Evolutionary conservation across 2,113 vertebrate species (phyloP), one percentile per base, ranked within the genome.

Genomic region (Mirounga angustirostris): DNA sequence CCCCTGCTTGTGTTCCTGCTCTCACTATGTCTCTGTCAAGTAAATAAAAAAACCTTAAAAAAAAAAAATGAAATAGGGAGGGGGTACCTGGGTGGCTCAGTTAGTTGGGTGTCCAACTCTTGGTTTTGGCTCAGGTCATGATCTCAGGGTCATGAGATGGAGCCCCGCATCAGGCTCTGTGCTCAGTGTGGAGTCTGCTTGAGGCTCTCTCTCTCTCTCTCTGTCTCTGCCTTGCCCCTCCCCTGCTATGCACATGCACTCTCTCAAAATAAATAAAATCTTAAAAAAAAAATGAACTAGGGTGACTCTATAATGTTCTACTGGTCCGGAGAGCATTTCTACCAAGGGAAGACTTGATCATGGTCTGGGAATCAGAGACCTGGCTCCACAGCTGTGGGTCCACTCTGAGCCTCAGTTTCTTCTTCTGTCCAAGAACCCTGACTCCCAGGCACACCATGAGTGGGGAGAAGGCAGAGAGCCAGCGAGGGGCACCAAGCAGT

Each of bases 91-190:
- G 33, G 67, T 36, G 18, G 67, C 33, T 36, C 63, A 33, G 33
- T 69, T 13, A 18, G 65, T n/a, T n/a, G 33, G 16, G 65, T 4
- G 65, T 67, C 33, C 13, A 30, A 65, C 63, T 67, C 63, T 65
- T 9, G 33, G 7, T 36, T 36, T 69, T 9, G 4, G 67, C 67
- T 36, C 67, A 36, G 16, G 67, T n/a, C 67, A 9, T 9, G 8
- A 69, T 36, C 67, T 21, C 16, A 69, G 18, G 3, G 16, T 36
- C 8, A 2, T 36, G 67, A 36, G 33, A n/a, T 36, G 0, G 18
- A 69, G 33, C n/a, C 67, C 18, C 18, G 0, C n/a, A 0, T 69
- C 18, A 0, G 67, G 33, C 67, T 36, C 16, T 8, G 1, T 2
- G 67, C 67, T 67, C 63, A 67, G 63, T 67, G n/a, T n/a, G 67